These are phyloP conservation scores for Cheirogaleus major DNA, from an alignment of 2,797 vertebrate genomes.

Conservation along the genomic window DNA sequence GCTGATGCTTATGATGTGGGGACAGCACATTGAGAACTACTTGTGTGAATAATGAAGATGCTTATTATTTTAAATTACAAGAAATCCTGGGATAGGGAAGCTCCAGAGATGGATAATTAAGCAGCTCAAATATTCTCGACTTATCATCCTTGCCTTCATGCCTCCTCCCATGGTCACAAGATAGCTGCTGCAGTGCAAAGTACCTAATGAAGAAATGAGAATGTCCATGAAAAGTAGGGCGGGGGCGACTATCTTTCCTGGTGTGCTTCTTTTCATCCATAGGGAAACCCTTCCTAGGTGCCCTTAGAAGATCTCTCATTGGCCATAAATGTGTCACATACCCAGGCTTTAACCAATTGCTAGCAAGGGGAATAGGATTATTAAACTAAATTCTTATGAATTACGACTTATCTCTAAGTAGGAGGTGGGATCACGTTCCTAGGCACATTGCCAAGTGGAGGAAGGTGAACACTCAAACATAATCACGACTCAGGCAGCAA, in stretches of 20 bases:
- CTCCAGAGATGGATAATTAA: not conserved
- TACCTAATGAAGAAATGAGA: not conserved
- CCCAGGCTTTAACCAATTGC: not conserved
- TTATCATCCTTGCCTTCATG: not conserved
- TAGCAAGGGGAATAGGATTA: not conserved
- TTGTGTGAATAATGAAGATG: not conserved
- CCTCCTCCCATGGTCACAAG: not conserved
- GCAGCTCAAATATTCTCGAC: not conserved
- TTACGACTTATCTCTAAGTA: not conserved
- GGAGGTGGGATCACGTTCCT: not conserved
- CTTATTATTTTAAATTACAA: not conserved
- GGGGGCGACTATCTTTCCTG: not conserved
- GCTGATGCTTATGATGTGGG: not conserved
- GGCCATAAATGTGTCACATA: not conserved
- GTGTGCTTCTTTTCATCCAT: not conserved
- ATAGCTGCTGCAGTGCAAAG: not conserved
- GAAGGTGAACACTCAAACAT: not conserved
- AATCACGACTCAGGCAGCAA: not conserved
- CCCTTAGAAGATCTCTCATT: not conserved
- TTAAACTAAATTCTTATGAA: not conserved
- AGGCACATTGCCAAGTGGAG: not conserved
- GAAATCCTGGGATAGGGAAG: not conserved
- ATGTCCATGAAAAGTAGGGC: not conserved
- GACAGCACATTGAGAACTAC: not conserved
- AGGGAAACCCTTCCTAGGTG: not conserved